A percentile compares a stretch with the other conserved stretches of the same genome.
phyloP scores from a whole-genome alignment of 1,140 invertebrate genomes.

The Micrasema longulum region DNA sequence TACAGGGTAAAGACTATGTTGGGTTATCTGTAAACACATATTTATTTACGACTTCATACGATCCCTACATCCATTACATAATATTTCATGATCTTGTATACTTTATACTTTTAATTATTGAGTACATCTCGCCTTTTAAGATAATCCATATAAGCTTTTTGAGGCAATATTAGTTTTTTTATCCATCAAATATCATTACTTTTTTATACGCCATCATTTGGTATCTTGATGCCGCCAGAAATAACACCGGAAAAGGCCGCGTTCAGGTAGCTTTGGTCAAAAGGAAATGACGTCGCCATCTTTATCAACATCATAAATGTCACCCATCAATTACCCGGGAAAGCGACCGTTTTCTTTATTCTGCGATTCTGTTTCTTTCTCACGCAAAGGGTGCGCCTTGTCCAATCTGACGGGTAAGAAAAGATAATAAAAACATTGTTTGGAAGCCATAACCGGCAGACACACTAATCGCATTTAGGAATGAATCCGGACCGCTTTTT shows the following conservation, averaged over 20 bases:
- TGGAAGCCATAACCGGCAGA: slow-evolving; percentile 43
- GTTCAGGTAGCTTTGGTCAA: slow-evolving; percentile 9
- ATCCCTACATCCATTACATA: too few relatives aligned
- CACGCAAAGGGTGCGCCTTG: slow-evolving; percentile 46
- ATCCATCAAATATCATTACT: not conserved
- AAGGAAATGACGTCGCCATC: slow-evolving; percentile 35
- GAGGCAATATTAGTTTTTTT: too few relatives aligned
- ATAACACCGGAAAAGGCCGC: slow-evolving; percentile 18
- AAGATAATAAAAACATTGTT: slow-evolving; percentile 43
- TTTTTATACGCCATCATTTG: slow-evolving; percentile 21
- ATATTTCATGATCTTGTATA: too few relatives aligned
- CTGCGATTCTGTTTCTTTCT: slow-evolving; percentile 2
- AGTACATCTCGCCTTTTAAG: too few relatives aligned
- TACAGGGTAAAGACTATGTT: too few relatives aligned
- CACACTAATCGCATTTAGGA: slow-evolving; percentile 47
- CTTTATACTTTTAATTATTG: too few relatives aligned
- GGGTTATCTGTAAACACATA: too few relatives aligned
- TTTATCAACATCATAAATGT: slow-evolving; percentile 52
- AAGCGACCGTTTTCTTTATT: slow-evolving; percentile 24
- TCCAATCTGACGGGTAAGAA: slow-evolving; percentile 26
- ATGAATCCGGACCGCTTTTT: slow-evolving; percentile 40
- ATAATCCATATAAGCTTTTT: too few relatives aligned
- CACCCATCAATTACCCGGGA: slow-evolving; percentile 47
- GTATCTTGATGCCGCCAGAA: slow-evolving; percentile 30
- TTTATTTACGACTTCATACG: too few relatives aligned